These are phyloP conservation scores for Aradus depressus DNA, from an alignment of 2,888 invertebrate species.

Conservation along the genomic window DNA sequence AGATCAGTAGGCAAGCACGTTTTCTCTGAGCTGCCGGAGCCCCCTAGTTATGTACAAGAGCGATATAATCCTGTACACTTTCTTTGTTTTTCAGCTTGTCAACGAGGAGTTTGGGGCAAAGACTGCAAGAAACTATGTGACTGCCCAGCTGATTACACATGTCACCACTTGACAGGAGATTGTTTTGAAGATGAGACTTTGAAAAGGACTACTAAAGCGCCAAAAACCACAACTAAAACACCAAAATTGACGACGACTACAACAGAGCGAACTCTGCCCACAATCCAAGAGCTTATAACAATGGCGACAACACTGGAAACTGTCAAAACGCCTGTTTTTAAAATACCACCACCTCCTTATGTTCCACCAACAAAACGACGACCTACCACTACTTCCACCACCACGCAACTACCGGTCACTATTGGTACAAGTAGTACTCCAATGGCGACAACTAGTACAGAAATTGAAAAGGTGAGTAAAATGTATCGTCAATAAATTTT, in stretches of 20 bases:
- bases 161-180: constrained; percentile 29
- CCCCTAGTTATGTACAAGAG: no score
- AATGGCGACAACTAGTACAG: no score
- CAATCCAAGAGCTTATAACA: no score
- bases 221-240: constrained; percentile 12
- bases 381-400: background rate
- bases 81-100: constrained; percentile 23
- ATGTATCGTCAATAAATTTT: no score
- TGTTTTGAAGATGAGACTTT: constrained; percentile 27
- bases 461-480: no score
- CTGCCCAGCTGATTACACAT: constrained; percentile 28
- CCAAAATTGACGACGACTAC: constrained; percentile 1
- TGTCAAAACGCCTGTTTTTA: constrained; percentile 7
- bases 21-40: no score
- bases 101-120: constrained; percentile 27
- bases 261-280: background rate
- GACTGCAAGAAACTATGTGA: constrained; percentile 26
- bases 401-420: no score
- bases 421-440: no score
- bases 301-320: constrained; percentile 6
- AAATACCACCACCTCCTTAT: constrained; percentile 11
- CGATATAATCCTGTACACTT: no score
- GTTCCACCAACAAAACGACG: background rate
- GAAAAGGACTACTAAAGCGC: constrained; percentile 11
- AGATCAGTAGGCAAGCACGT: no score